Percentiles rank a stretch among this genome's conserved stretches.
Evolutionary conservation across 2,888 invertebrate species (phyloP).

Genomic region (Alviniconcha strummeri): DNA sequence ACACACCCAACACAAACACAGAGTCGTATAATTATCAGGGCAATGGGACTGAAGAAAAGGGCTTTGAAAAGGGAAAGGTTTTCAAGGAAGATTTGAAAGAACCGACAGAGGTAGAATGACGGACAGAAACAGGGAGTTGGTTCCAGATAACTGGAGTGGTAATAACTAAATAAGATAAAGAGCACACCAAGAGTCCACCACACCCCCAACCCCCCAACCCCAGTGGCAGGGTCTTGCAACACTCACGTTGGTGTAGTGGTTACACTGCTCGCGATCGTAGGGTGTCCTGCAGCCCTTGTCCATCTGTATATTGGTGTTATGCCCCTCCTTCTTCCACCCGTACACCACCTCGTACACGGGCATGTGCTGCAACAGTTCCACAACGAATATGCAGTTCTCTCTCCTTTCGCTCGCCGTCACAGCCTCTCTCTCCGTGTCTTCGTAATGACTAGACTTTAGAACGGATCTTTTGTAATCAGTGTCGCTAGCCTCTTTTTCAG

Average conservation of each 20-base stretch:
- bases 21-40: not conserved
- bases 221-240: too few relatives aligned
- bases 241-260: slow-evolving; percentile 62
- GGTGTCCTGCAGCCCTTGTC: slow-evolving; percentile 61
- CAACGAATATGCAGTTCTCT: not conserved
- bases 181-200: not conserved
- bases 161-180: not conserved
- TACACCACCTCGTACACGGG: slow-evolving; percentile 55
- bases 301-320: slow-evolving; percentile 43
- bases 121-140: too few relatives aligned
- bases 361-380: slow-evolving; percentile 40
- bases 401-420: too few relatives aligned
- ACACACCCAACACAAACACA: not conserved
- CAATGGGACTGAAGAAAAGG: not conserved
- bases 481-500: too few relatives aligned
- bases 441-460: too few relatives aligned
- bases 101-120: not conserved
- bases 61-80: not conserved
- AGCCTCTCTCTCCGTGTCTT: too few relatives aligned
- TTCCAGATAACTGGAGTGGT: not conserved
- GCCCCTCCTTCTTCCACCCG: slow-evolving; percentile 57
- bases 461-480: too few relatives aligned
- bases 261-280: slow-evolving; percentile 53
- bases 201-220: too few relatives aligned
- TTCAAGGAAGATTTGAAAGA: not conserved